Evolutionary conservation across 2,113 vertebrate genomes (phyloP).

Genomic region (Eulacestoma nigropectus): DNA sequence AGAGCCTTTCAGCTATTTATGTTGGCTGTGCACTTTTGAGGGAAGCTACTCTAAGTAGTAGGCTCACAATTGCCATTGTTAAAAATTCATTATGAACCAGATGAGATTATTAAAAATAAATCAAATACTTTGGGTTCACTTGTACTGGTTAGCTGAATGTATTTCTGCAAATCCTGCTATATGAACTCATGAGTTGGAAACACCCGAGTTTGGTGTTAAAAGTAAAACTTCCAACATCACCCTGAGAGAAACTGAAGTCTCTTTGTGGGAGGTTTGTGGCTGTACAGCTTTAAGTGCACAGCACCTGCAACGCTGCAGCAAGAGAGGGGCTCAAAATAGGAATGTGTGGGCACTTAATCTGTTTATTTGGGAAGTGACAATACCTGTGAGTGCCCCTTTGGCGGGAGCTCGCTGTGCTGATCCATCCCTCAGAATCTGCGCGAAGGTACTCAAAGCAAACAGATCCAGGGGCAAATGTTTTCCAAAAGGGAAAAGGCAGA

Average conservation of each 20-base stretch:
- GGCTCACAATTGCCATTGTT: neutral
- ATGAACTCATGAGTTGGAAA: neutral
- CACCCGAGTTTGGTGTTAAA: neutral
- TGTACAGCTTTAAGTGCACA: neutral
- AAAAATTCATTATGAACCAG: slow-evolving; percentile 30
- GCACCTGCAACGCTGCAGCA: neutral
- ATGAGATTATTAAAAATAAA: slow-evolving; percentile 41
- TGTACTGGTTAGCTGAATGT: neutral
- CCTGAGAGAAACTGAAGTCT: neutral
- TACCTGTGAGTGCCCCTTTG: neutral
- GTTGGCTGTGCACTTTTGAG: neutral
- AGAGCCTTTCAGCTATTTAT: slow-evolving; percentile 18
- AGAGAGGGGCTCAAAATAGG: neutral
- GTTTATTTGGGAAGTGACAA: neutral
- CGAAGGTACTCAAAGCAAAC: neutral
- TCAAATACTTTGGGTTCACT: neutral
- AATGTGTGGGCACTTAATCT: neutral
- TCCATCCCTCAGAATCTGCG: neutral
- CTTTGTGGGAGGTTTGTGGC: neutral
- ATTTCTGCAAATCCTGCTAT: neutral
- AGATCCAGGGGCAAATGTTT: neutral
- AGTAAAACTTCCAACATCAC: neutral
- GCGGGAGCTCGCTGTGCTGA: neutral
- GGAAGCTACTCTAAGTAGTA: neutral
- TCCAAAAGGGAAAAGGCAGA: neutral